Percentiles rank a stretch among this genome's conserved stretches.
phyloP scores from a whole-genome alignment of 2,797 vertebrate species.

The Synaphobranchus kaupii region DNA sequence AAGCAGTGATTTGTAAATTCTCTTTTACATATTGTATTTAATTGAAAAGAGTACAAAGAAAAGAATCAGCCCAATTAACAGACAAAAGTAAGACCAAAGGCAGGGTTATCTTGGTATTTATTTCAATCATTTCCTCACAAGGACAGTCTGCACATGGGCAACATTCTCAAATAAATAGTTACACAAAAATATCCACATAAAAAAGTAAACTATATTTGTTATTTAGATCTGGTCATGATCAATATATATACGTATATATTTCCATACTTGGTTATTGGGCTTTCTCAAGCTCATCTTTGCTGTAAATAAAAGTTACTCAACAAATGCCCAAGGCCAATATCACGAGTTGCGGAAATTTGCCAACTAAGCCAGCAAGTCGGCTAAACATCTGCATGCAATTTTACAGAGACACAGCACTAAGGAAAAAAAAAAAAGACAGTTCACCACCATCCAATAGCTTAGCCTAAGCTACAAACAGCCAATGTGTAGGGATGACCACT shows the following conservation, averaged over 20 bases:
- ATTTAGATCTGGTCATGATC: slow-evolving; percentile 11
- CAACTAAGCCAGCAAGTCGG: slow-evolving; percentile 62
- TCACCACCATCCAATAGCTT: slow-evolving; percentile 12
- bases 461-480: slow-evolving; percentile 14
- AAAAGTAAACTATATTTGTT: slow-evolving; percentile 4
- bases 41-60: no score
- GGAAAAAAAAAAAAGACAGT: slow-evolving; percentile 16
- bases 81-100: neutral
- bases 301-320: slow-evolving; percentile 51
- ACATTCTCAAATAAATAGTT: slow-evolving; percentile 20
- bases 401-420: slow-evolving; percentile 29
- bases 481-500: neutral
- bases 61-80: neutral
- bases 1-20: no score
- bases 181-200: slow-evolving; percentile 17
- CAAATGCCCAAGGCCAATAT: slow-evolving; percentile 66
- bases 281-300: slow-evolving; percentile 51
- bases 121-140: slow-evolving; percentile 30
- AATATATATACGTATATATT: slow-evolving; percentile 11
- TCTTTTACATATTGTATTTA: no score
- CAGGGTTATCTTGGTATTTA: slow-evolving; percentile 41
- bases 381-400: slow-evolving; percentile 51
- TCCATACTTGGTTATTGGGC: slow-evolving; percentile 40
- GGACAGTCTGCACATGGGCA: neutral
- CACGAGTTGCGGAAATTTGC: slow-evolving; percentile 36